phyloP scores from a whole-genome alignment of 2,888 invertebrate species.

The Campopleginae sp. region DNA sequence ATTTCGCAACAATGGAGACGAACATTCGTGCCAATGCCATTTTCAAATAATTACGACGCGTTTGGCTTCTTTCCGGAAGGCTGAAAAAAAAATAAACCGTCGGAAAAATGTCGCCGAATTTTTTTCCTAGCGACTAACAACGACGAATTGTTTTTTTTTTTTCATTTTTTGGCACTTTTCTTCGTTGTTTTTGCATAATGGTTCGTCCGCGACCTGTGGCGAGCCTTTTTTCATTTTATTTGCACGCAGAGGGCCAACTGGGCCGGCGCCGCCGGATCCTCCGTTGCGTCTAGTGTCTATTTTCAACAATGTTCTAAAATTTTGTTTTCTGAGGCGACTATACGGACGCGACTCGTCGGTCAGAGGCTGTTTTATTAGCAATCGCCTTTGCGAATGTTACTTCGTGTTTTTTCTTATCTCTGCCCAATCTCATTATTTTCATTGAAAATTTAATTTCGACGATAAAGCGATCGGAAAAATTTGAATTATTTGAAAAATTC shows the following conservation, averaged over 20 bases:
- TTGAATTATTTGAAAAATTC: too few relatives aligned
- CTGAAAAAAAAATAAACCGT: conserved; percentile 26
- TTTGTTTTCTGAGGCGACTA: not conserved
- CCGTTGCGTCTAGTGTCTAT: not conserved
- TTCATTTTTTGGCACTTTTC: not conserved
- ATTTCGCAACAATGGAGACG: conserved; percentile 63
- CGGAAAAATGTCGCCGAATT: not conserved
- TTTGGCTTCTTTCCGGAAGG: not conserved
- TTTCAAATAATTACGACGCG: conserved; percentile 20
- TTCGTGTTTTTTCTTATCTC: too few relatives aligned
- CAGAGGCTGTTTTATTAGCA: not conserved
- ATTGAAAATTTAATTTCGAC: too few relatives aligned
- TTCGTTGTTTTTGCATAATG: not conserved
- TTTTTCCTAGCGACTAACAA: not conserved
- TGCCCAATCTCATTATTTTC: too few relatives aligned
- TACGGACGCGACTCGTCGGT: not conserved
- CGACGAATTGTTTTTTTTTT: not conserved
- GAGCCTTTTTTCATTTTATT: not conserved
- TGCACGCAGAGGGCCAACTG: not conserved
- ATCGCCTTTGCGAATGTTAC: not conserved
- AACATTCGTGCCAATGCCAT: conserved; percentile 67
- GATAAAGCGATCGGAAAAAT: too few relatives aligned
- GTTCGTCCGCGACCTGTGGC: not conserved
- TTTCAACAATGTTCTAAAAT: conserved; percentile 5
- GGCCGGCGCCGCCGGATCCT: not conserved